Evolutionary conservation across 2,888 invertebrate species (phyloP), one percentile per base, ranked within the genome.

Genomic region (Lepetodrilus schrolli): DNA sequence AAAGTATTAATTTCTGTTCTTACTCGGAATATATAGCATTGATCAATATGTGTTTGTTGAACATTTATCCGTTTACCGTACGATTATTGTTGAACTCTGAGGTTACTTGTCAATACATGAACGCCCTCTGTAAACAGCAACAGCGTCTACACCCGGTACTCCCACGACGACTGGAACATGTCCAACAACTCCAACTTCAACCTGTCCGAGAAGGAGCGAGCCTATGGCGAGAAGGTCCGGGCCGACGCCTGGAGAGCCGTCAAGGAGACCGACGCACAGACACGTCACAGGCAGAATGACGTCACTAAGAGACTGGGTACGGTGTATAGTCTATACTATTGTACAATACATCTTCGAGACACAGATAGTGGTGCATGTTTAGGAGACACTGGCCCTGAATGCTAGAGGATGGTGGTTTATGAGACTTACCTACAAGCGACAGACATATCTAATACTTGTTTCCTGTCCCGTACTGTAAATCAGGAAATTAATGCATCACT

Each of bases 131-230:
- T 20, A 10, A 43, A 30, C 83, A 90, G 91, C 73, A 86, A 88
- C 74, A 84, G 86, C 20, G 82, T 97, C 37, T 96, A 96, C 90
- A 96, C 97, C 0, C 84, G 91, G 1, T 97, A 95, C 91, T 96
- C 96, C 1, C 95, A 96, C 70, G 93, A 95, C 78, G 97, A 97
- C 92, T 97, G 97, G 97, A 94, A 94, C 74, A 95, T 95, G 91
- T 94, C 95, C 86, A 96, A 95, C 90, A 91, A 90, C 87, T 91
- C 88, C 89, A 93, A 94, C 88, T 97, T 94, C 89, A 94, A 95
- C 86, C 95, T 96, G 89, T 94, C 97, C 0, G 96, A 97, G 87
- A 94, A 95, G 20, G 96, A 96, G 89, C 93, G 96, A 89, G 94
- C 94, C 83, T 93, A 88, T 70, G 90, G 90, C 8, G 89, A 89